Base-by-base conservation (phyloP, 2,888 invertebrate species). In the Germaria angustata region DNA sequence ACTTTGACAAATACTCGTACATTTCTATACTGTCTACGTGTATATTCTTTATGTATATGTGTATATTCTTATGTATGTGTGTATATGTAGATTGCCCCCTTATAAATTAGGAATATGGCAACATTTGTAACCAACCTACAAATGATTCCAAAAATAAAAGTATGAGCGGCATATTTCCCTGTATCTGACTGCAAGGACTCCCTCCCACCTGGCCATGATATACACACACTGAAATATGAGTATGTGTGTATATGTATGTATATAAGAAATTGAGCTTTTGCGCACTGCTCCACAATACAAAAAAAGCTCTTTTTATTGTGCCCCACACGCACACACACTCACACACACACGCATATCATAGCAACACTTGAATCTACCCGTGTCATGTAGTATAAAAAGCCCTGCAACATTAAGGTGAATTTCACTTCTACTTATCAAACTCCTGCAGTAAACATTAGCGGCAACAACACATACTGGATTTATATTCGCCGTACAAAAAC, bases 341-440 rank as follows among this genome's bases (percentile, higher is more conserved):
- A 2, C 51, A 44, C 36, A 53, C 41, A 49, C 8, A 36, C 15
- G 17, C 46, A 20, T 15, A 28, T n/a, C 46, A 17, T 15, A 44
- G 36, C 44, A 66, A 57, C 46, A 39, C 8, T 41, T 51, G 1
- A 32, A 11, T 34, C n/a, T 24, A 51, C 15, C 44, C 39, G 32
- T 39, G n/a, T 20, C 8, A 17, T 44, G 44, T 22, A 39, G 59
- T 82, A 82, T 82, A 82, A 61, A 82, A 82, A 79, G 82, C 71
- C 44, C 13, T 34, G 53, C 34, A 65, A 59, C 46, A 34, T 36
- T 66, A 49, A 61, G 82, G 82, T 82, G 79, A 79, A 76, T 76
- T 82, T 82, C 65, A 82, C 53, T 82, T 82, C 82, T 71, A 71
- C 79, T 61, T 82, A 82, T 79, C 82, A 66, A 79, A 79, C 82